Percentiles rank a stretch among this genome's conserved stretches.
phyloP scores from a whole-genome alignment of 2,113 vertebrate genomes.

The Terrapene triunguis region DNA sequence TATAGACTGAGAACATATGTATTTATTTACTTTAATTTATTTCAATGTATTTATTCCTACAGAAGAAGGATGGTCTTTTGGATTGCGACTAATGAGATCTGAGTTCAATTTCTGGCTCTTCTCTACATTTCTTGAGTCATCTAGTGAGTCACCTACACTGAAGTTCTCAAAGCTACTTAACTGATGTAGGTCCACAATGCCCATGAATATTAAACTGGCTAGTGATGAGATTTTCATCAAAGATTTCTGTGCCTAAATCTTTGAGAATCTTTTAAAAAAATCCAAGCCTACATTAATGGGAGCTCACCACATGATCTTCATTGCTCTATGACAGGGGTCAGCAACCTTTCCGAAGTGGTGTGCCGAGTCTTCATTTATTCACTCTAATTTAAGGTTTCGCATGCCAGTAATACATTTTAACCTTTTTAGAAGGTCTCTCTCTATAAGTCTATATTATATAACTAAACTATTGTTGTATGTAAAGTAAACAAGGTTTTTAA shows the following conservation, averaged over 20 bases:
- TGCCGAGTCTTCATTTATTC: too few relatives aligned
- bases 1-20: not conserved
- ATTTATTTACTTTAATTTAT: not conserved
- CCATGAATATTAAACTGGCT: not conserved
- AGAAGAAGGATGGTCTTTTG: not conserved
- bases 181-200: not conserved
- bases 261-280: not conserved
- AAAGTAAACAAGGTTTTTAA: too few relatives aligned
- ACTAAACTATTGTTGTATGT: too few relatives aligned
- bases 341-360: too few relatives aligned
- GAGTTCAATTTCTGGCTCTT: not conserved
- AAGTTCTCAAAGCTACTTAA: not conserved
- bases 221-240: not conserved
- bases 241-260: not conserved
- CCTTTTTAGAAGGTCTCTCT: too few relatives aligned
- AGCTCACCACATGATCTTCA: not conserved
- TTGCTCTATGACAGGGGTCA: not conserved
- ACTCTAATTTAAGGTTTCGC: too few relatives aligned
- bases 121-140: not conserved
- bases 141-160: not conserved
- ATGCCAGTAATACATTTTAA: too few relatives aligned
- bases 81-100: not conserved
- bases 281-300: not conserved
- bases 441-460: too few relatives aligned
- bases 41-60: not conserved